phyloP scores from a whole-genome alignment of 2,113 vertebrate genomes.

The Daboia siamensis region DNA sequence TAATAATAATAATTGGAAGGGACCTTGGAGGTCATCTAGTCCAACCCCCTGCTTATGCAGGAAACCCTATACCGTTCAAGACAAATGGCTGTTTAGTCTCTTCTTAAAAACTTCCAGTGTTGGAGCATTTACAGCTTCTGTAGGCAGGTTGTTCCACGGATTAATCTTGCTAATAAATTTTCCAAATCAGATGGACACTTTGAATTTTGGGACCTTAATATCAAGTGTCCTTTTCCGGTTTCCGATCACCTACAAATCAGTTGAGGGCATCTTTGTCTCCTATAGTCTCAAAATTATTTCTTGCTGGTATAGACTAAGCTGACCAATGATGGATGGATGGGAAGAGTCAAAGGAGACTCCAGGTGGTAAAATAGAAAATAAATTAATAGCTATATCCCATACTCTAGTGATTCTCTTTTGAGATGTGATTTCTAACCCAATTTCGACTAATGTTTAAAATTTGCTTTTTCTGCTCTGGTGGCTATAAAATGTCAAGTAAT shows the following conservation, averaged over 20 bases:
- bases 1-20: no score
- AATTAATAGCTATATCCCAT: slow-evolving; percentile 52
- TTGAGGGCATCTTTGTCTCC: slow-evolving; percentile 30
- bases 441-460: slow-evolving; percentile 53
- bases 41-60: no score
- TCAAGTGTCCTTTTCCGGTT: slow-evolving; percentile 29
- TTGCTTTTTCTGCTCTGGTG: slow-evolving; percentile 35
- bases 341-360: slow-evolving; percentile 28
- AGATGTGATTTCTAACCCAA: slow-evolving; percentile 54
- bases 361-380: slow-evolving; percentile 55
- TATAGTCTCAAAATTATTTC: slow-evolving; percentile 42
- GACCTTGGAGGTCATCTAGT: no score
- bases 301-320: slow-evolving; percentile 37
- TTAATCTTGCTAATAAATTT: background rate
- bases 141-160: background rate
- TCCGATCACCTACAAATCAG: slow-evolving; percentile 40
- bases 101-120: no score
- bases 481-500: slow-evolving; percentile 49
- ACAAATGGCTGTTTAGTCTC: no score
- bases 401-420: slow-evolving; percentile 48
- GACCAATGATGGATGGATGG: slow-evolving; percentile 36
- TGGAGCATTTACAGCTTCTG: no score
- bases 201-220: slow-evolving; percentile 25
- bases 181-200: background rate
- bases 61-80: no score